Evolutionary conservation across 2,797 vertebrate species (phyloP).

Genomic region (Mormyrops attenuatus): DNA sequence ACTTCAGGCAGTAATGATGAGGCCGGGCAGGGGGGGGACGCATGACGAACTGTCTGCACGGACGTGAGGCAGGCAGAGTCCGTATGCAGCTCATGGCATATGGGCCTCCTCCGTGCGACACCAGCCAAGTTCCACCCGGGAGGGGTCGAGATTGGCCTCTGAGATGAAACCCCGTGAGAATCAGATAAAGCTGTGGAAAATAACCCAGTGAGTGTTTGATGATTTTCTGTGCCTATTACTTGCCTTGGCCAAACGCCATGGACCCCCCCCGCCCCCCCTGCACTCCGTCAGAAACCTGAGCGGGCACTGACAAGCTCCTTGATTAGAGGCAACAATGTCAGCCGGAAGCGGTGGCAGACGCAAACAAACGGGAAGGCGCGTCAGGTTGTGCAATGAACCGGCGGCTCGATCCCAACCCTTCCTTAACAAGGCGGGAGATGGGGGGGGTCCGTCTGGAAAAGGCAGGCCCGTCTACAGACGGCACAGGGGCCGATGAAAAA

Average conservation of each 20-base stretch:
- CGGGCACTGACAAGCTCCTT: neutral
- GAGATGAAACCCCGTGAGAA: neutral
- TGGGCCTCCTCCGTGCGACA: neutral
- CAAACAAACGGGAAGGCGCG: neutral
- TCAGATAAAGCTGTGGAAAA: slow-evolving; percentile 7
- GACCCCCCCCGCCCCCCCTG: neutral
- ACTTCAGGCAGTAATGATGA: neutral
- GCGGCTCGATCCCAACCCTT: neutral
- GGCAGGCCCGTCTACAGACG: neutral
- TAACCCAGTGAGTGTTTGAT: neutral
- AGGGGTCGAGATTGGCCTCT: neutral
- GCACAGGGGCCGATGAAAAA: neutral
- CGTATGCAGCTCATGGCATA: neutral
- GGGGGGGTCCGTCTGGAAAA: neutral
- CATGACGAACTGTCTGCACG: neutral
- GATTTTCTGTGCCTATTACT: neutral
- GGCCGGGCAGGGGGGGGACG: neutral
- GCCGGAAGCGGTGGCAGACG: neutral
- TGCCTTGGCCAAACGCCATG: neutral
- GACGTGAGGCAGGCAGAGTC: neutral
- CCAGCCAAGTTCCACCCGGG: neutral
- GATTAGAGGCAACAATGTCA: neutral
- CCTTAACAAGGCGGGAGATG: neutral
- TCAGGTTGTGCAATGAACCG: neutral
- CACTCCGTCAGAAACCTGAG: neutral